phyloP scores from a whole-genome alignment of 2,888 invertebrate species.

The Hybos culiciformis region DNA sequence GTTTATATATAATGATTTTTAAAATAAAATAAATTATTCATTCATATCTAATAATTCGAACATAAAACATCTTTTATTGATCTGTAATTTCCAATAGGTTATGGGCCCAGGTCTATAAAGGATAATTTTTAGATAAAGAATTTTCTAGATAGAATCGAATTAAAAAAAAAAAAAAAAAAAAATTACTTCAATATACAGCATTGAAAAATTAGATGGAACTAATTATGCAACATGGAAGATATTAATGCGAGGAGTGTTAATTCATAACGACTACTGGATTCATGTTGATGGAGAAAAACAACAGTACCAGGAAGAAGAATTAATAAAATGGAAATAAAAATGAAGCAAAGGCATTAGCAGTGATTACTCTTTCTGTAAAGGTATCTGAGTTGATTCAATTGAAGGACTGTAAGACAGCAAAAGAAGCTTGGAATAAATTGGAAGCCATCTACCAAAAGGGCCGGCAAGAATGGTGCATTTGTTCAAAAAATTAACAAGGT shows the following conservation, averaged over 20 bases:
- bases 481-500: background rate
- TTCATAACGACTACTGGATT: background rate
- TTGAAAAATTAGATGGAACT: background rate
- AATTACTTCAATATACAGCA: too few relatives aligned
- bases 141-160: too few relatives aligned
- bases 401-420: background rate
- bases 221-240: background rate
- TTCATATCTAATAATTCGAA: too few relatives aligned
- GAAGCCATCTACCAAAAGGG: background rate
- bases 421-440: background rate
- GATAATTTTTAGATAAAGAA: too few relatives aligned
- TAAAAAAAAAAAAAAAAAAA: too few relatives aligned
- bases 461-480: background rate
- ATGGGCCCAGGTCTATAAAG: too few relatives aligned
- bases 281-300: background rate
- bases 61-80: too few relatives aligned
- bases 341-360: background rate
- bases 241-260: background rate
- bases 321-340: background rate
- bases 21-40: too few relatives aligned
- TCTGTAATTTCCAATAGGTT: too few relatives aligned
- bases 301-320: slow-evolving; percentile 1
- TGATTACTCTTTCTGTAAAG: background rate
- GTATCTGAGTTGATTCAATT: background rate
- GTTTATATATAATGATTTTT: too few relatives aligned